Percentiles rank a stretch among this genome's conserved stretches.
These are phyloP conservation scores for Dryomyza anilis DNA, from an alignment of 2,888 invertebrate species.

Conservation along the genomic window DNA sequence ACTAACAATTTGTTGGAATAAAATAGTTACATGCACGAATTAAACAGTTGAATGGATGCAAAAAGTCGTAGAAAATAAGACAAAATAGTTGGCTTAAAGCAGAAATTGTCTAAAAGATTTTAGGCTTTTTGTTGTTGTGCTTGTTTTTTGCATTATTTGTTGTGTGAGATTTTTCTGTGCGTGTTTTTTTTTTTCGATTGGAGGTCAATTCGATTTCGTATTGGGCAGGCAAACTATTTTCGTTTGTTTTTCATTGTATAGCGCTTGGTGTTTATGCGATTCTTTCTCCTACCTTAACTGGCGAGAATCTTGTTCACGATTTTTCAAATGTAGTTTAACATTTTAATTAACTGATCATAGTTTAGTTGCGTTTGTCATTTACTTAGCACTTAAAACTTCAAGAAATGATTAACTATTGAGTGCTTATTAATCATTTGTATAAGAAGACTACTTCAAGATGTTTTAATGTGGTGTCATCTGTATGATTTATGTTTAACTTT, in stretches of 20 bases:
- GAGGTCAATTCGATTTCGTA: conserved; percentile 16
- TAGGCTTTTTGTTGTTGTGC: conserved; percentile 15
- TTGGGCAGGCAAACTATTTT: neutral
- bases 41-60: conserved; percentile 31
- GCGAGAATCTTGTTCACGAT: conserved; percentile 19
- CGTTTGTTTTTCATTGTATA: conserved; percentile 5
- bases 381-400: neutral
- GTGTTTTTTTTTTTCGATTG: neutral
- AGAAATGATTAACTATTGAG: neutral
- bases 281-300: neutral
- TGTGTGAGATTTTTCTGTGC: neutral
- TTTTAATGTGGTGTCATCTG: no score
- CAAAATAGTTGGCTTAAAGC: neutral
- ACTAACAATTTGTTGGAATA: conserved; percentile 50
- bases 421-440: neutral
- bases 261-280: neutral
- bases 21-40: conserved; percentile 48
- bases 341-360: conserved; percentile 21
- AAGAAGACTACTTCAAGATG: neutral
- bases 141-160: neutral
- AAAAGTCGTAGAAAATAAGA: no score
- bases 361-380: neutral
- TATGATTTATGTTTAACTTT: no score
- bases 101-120: neutral
- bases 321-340: conserved; percentile 13